Evolutionary conservation across 2,797 vertebrate species (phyloP).

Genomic region (Caiman crocodilus): DNA sequence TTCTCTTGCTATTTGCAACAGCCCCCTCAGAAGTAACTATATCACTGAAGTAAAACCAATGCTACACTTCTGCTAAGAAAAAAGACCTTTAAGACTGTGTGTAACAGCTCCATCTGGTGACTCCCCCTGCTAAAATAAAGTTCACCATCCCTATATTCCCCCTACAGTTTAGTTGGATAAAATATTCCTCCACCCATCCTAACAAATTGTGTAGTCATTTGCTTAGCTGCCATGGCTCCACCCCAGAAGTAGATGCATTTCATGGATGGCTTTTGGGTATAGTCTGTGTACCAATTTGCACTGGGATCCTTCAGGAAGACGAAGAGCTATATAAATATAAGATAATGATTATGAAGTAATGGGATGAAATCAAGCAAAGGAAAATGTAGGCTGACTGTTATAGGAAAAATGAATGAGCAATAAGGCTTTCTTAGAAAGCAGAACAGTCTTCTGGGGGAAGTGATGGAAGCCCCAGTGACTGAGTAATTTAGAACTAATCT

Average conservation of each 20-base stretch:
- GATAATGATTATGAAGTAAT: not conserved
- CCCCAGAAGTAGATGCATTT: not conserved
- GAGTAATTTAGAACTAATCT: not conserved
- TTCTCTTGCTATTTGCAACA: not conserved
- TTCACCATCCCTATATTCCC: not conserved
- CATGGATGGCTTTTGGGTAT: not conserved
- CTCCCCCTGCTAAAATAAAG: not conserved
- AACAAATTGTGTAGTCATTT: not conserved
- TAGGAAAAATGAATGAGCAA: not conserved
- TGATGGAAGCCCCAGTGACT: not conserved
- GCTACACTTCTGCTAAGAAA: not conserved
- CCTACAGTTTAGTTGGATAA: not conserved
- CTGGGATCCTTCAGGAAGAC: not conserved
- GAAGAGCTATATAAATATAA: not conserved
- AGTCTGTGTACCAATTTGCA: not conserved
- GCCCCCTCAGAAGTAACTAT: not conserved
- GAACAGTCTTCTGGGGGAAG: not conserved
- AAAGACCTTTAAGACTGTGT: not conserved
- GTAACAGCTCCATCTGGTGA: not conserved
- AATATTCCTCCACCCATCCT: not conserved
- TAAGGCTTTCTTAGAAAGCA: not conserved
- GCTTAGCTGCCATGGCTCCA: not conserved
- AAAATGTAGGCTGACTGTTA: not conserved
- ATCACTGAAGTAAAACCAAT: not conserved
- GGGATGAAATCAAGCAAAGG: not conserved